Evolutionary conservation across 2,888 invertebrate species (phyloP).

Genomic region (Phyto melanocephala): DNA sequence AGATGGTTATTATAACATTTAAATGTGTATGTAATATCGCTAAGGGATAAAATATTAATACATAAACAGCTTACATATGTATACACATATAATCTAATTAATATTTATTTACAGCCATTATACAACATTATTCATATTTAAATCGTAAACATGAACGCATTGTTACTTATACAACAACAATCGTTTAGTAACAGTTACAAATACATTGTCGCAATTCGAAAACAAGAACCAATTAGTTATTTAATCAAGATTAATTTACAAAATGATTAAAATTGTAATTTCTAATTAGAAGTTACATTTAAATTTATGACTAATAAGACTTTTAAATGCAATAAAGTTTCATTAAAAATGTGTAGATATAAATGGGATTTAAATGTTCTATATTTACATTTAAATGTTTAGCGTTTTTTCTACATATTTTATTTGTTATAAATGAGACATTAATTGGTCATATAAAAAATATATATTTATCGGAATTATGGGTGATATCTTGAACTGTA

Average conservation of each 20-base stretch:
- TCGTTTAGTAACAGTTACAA: not conserved
- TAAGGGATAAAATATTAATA: too few relatives aligned
- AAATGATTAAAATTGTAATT: slow-evolving; percentile 21
- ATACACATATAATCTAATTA: not conserved
- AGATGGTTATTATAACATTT: not conserved
- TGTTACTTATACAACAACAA: not conserved
- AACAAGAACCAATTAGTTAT: slow-evolving; percentile 51
- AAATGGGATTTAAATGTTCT: slow-evolving; percentile 7
- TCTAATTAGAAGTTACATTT: slow-evolving; percentile 35
- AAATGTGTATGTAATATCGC: too few relatives aligned
- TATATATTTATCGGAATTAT: too few relatives aligned
- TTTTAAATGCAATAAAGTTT: slow-evolving; percentile 10
- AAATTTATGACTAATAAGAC: slow-evolving; percentile 11
- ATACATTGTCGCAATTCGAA: not conserved
- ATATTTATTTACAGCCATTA: not conserved
- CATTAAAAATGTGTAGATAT: not conserved
- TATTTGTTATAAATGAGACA: too few relatives aligned
- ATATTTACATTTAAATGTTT: not conserved
- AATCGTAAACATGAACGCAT: not conserved
- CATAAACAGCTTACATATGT: too few relatives aligned
- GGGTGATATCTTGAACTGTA: too few relatives aligned
- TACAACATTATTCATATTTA: not conserved
- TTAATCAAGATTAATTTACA: slow-evolving; percentile 47
- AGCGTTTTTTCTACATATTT: too few relatives aligned
- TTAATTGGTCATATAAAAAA: too few relatives aligned